Base-by-base conservation (phyloP, 1,140 invertebrate species). In the Magallana gigas region DNA sequence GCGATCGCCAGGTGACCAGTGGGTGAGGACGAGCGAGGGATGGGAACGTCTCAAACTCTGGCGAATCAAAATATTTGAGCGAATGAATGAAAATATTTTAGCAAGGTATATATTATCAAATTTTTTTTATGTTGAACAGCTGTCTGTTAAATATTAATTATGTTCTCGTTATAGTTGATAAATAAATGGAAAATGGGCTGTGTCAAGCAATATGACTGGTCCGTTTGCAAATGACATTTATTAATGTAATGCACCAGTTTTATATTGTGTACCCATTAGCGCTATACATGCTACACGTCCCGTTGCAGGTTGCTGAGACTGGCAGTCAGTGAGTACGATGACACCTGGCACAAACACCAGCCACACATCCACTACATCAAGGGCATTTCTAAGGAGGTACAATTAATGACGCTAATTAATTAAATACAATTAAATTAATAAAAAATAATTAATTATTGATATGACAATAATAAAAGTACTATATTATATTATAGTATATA, bases 1-100 rank as follows among this genome's bases (percentile, higher is more conserved):
- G 95, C 91, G 98, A 93, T 99, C 98, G 86, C 98, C 98, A 64
- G 99, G 99, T 59, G 98, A 99, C 95, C 97, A 97, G 93, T 99
- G 99, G 99, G 98, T 99, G 18, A 98, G 99, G 96, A 99, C 98
- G 58, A 97, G 98, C 90, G 98, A 98, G 95, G 98, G 98, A 85
- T 95, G 94, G 94, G 94, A 94, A 90, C 91, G 90, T 90, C 88
- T 94, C 81, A 92, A 92, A 84, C 57, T 93, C 8, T 94, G 93
- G 93, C 88, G 94, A 59, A 85, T 94, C 14, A 94, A 94, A 92
- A 89, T 95, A 8, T 92, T 94, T 68, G 94, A 94, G 88, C 94
- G 93, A 87, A 88, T 95, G 56, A 94, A 94, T 89, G 91, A 94
- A 89, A 94, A 93, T 84, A 92, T 92, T 58, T 83, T 94, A 9